These are phyloP conservation scores for Sinonovacula constricta DNA, from an alignment of 1,140 invertebrate genomes.

Conservation along the genomic window DNA sequence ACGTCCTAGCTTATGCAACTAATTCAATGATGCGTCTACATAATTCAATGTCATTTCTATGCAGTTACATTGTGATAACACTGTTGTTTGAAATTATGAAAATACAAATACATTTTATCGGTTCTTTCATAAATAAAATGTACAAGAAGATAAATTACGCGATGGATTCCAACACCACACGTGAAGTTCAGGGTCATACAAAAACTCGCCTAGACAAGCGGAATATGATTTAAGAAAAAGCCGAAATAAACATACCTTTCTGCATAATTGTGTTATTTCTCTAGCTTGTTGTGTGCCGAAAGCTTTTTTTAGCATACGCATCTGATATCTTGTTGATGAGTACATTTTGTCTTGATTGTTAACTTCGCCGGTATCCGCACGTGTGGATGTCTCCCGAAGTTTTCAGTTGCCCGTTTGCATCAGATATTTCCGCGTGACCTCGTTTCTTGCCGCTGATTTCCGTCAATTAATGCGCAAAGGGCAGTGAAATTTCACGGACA, in stretches of 20 bases:
- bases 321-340: slow-evolving; percentile 21
- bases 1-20: too few relatives aligned
- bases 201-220: not conserved
- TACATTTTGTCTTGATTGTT: slow-evolving; percentile 27
- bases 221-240: not conserved
- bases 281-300: slow-evolving; percentile 45
- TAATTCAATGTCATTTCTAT: too few relatives aligned
- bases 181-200: slow-evolving; percentile 28
- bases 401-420: slow-evolving; percentile 16
- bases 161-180: too few relatives aligned
- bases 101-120: too few relatives aligned
- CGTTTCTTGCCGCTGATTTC: not conserved
- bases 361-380: slow-evolving; percentile 24
- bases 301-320: slow-evolving; percentile 36
- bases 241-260: slow-evolving; percentile 26
- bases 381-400: slow-evolving; percentile 47
- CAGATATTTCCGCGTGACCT: not conserved
- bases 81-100: too few relatives aligned
- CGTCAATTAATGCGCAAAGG: not conserved
- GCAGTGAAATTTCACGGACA: too few relatives aligned
- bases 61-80: too few relatives aligned
- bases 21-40: too few relatives aligned
- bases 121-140: too few relatives aligned
- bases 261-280: slow-evolving; percentile 41
- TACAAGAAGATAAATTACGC: too few relatives aligned